These are phyloP conservation scores for Ceratotherium simum DNA, from an alignment of 2,113 vertebrate species.

Conservation along the genomic window DNA sequence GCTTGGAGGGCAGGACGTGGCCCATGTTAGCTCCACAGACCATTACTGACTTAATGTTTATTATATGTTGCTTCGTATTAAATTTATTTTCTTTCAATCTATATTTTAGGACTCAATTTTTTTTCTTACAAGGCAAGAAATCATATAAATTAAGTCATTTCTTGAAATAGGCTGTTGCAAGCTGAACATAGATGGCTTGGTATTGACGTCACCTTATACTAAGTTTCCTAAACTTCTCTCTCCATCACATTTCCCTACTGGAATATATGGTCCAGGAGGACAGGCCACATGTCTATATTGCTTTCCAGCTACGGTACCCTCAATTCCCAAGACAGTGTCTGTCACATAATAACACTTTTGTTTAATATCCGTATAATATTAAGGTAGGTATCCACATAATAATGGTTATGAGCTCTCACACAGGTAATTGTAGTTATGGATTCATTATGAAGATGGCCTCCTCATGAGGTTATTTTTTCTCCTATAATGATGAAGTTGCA, in stretches of 20 bases:
- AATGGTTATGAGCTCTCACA: neutral
- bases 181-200: neutral
- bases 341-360: neutral
- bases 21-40: neutral
- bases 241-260: neutral
- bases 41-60: neutral
- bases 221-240: neutral
- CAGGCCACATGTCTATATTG: neutral
- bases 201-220: neutral
- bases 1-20: neutral
- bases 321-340: neutral
- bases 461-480: neutral
- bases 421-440: neutral
- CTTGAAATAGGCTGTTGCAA: neutral
- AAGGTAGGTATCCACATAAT: neutral
- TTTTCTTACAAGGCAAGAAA: neutral
- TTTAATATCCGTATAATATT: neutral
- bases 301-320: neutral
- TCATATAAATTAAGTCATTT: neutral
- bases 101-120: neutral
- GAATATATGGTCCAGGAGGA: too few species aligned
- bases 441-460: neutral
- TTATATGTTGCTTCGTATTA: neutral
- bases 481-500: neutral
- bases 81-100: neutral